Base-by-base conservation (phyloP, 2,888 invertebrate species). In the Patella pellucida region DNA sequence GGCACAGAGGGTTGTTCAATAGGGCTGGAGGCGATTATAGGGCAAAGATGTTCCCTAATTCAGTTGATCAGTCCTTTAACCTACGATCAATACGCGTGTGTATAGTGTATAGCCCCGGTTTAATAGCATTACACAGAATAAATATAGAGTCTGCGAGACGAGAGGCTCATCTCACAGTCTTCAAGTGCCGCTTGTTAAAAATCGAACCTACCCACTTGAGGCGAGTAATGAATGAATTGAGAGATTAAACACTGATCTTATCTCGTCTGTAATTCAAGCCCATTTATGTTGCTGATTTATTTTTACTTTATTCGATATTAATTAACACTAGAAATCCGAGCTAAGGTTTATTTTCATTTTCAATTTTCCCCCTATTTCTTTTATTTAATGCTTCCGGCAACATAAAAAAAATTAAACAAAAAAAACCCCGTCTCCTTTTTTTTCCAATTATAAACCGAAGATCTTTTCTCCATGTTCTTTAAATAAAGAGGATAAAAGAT, bases 31-130 rank as follows among this genome's bases (percentile, higher is more conserved):
- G 54, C 73, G 73, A 73, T 73, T 73, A 73, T 68, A 31, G 41
- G 68, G 68, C 27, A 51, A 68, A 73, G 73, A 73, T 73, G 73
- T 52, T 68, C 73, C 68, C 73, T 73, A 73, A 73, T 73, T 68
- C 68, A 27, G 73, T 73, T 73, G 68, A 68, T 73, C 68, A 68
- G 73, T 73, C 73, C 73, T 73, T 68, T 73, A 68, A 54, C 73
- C n/a, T 14, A 11, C 3, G 62, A 23, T 62, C 62, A 15, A 62
- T 62, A 23, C 19, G 11, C 2, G 23, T 62, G 62, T 23, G 62
- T 19, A 62, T 62, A 62, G 12, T 62, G 62, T 62, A 62, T 23
- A 23, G 14, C 19, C 23, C 23, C 12, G 23, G 62, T 62, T 19
- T 62, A 62, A 62, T 62, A 62, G 23, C 23, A 62, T 62, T 62